Base-by-base conservation (phyloP, 2,888 invertebrate genomes). In the Pasiphila rectangulata region DNA sequence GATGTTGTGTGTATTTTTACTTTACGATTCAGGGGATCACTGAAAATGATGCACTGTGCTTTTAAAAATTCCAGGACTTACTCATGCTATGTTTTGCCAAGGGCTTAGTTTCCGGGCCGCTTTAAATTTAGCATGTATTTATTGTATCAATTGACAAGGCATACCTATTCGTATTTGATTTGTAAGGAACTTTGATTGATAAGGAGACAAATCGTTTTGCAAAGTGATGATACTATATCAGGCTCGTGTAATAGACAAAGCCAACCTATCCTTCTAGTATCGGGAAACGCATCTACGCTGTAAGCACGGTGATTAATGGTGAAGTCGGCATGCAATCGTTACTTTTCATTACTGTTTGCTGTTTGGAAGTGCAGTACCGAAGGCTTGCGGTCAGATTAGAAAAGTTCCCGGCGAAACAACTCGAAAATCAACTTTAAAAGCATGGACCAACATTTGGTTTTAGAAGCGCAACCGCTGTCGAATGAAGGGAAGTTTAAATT, bases 361-460 rank as follows among this genome's bases (percentile, higher is more conserved):
- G 83, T 77, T 79, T 72, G 75, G 77, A 85, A 85, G 85, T 85
- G 83, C 84, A 83, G 76, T 75, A 75, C 81, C 73, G 70, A 77
- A 79, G 72, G 75, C 79, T 67, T 67, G 78, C 72, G 87, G 83
- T 84, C 86, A 84, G 87, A 88, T 88, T 87, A 87, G 88, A 87
- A 88, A 87, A 88, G 80, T 88, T 87, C 72, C 64, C 54, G 64
- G 51, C 63, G 68, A 76, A 84, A 83, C 82, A 83, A 81, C 75
- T 83, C 80, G 78, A 87, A 87, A 86, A 85, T 84, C 81, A 83
- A 88, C 88, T 86, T 83, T 87, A 87, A 83, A 82, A 81, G 75
- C 82, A 77, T 73, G 66, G 72, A 72, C 80, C 71, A 84, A 86
- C 86, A 88, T 83, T 88, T 75, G 83, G 83, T 85, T 87, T 88